These are phyloP conservation scores for Lasius platythorax DNA, from an alignment of 2,888 invertebrate species.

Conservation along the genomic window DNA sequence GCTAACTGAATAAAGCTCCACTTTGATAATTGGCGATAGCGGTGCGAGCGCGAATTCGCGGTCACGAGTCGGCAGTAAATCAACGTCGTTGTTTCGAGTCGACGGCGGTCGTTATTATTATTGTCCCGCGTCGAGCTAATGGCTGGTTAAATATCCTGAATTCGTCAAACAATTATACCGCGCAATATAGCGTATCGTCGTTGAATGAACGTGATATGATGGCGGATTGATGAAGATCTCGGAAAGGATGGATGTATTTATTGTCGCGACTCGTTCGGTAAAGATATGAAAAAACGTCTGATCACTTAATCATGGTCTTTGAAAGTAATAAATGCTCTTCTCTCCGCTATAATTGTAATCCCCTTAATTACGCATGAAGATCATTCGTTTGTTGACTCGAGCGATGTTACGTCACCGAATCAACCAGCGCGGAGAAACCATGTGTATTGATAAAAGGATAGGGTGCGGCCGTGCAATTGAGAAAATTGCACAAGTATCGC, in stretches of 20 bases:
- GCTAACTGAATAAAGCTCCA: conserved; percentile 51
- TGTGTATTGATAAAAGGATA: conserved; percentile 27
- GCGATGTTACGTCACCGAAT: conserved; percentile 15
- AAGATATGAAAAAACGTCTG: neutral
- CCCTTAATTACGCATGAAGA: neutral
- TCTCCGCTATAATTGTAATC: neutral
- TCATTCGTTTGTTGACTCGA: neutral
- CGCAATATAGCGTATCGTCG: neutral
- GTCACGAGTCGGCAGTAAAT: conserved; percentile 47
- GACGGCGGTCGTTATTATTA: conserved; percentile 36
- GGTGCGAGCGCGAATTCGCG: conserved; percentile 39
- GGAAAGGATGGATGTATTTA: neutral
- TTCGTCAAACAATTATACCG: conserved; percentile 22
- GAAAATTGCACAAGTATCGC: conserved; percentile 73
- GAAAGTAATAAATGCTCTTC: neutral
- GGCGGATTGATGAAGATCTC: neutral
- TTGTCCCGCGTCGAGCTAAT: conserved; percentile 4
- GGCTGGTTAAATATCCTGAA: conserved; percentile 21
- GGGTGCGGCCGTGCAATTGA: conserved; percentile 65
- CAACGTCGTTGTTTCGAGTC: conserved; percentile 48
- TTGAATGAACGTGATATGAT: neutral
- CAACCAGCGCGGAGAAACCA: neutral
- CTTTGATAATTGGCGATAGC: conserved; percentile 54
- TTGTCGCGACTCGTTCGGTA: neutral
- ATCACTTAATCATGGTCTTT: neutral